phyloP scores from a whole-genome alignment of 2,797 vertebrate genomes.

The Clamator glandarius region DNA sequence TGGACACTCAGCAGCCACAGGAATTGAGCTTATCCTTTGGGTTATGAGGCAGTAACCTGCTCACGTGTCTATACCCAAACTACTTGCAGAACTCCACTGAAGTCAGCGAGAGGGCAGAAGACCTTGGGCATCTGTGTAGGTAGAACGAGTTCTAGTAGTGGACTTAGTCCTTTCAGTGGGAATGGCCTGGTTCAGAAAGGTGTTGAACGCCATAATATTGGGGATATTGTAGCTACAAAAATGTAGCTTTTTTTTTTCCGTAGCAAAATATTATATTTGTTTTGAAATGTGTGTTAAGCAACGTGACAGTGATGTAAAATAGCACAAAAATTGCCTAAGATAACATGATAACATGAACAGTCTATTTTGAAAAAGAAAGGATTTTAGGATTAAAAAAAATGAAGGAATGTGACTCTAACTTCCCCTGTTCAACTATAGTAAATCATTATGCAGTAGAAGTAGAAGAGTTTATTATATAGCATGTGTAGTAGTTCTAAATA shows the following conservation, averaged over 20 bases:
- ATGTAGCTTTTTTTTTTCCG: slow-evolving; percentile 48
- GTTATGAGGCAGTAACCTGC: not conserved
- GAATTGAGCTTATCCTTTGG: not conserved
- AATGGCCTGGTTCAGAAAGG: slow-evolving; percentile 19
- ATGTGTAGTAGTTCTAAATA: not conserved
- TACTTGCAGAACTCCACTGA: slow-evolving; percentile 33
- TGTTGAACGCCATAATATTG: slow-evolving; percentile 49
- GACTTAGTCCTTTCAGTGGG: slow-evolving; percentile 1
- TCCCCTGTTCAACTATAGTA: slow-evolving; percentile 1
- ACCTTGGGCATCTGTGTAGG: not conserved
- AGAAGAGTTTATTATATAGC: not conserved
- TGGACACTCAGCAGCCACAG: not conserved
- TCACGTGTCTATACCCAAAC: not conserved
- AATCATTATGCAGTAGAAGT: not conserved
- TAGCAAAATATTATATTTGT: slow-evolving; percentile 62
- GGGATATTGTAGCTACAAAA: slow-evolving; percentile 56
- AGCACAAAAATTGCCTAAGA: slow-evolving; percentile 42
- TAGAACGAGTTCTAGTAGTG: not conserved
- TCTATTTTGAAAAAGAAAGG: not conserved
- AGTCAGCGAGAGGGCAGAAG: not conserved
- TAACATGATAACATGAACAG: not conserved
- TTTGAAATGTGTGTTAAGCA: slow-evolving; percentile 55
- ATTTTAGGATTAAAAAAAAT: slow-evolving; percentile 70
- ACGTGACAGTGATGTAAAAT: slow-evolving; percentile 37
- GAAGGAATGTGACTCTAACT: slow-evolving; percentile 23